phyloP scores from a whole-genome alignment of 1,140 invertebrate genomes.

The Colletes latitarsis region DNA sequence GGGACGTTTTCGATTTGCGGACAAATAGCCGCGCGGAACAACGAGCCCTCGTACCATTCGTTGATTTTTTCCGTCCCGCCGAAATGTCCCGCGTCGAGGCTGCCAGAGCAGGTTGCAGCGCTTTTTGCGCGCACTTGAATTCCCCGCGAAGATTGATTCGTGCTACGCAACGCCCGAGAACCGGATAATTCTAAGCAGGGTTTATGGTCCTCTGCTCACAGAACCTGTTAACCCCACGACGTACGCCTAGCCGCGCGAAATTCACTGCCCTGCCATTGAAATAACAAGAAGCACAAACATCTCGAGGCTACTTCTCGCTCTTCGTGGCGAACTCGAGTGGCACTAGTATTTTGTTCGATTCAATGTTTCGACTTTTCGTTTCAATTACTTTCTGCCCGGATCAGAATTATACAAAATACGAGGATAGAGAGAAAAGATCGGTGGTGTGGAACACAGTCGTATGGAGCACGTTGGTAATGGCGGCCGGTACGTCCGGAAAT shows the following conservation, averaged over 20 bases:
- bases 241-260: too few species aligned
- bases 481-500: constrained; percentile 32
- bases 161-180: neutral
- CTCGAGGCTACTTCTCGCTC: too few species aligned
- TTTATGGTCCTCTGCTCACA: too few species aligned
- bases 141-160: too few species aligned
- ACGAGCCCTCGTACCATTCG: neutral
- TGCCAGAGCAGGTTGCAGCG: neutral
- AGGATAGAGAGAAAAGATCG: neutral
- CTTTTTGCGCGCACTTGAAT: neutral
- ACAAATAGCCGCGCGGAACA: neutral
- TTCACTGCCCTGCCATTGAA: too few species aligned
- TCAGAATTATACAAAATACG: neutral
- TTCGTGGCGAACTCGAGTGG: too few species aligned
- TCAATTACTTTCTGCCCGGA: neutral
- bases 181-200: too few species aligned
- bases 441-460: constrained; percentile 21
- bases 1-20: neutral
- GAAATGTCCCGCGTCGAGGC: neutral
- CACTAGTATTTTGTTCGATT: too few species aligned
- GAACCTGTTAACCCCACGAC: too few species aligned
- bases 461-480: constrained; percentile 22
- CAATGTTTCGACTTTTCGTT: too few species aligned
- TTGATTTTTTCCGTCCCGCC: neutral
- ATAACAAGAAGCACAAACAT: too few species aligned